Evolutionary conservation across 92 coral and sea anemone genomes (phyloP).

Genomic region (Umimayanthus kanabou): DNA sequence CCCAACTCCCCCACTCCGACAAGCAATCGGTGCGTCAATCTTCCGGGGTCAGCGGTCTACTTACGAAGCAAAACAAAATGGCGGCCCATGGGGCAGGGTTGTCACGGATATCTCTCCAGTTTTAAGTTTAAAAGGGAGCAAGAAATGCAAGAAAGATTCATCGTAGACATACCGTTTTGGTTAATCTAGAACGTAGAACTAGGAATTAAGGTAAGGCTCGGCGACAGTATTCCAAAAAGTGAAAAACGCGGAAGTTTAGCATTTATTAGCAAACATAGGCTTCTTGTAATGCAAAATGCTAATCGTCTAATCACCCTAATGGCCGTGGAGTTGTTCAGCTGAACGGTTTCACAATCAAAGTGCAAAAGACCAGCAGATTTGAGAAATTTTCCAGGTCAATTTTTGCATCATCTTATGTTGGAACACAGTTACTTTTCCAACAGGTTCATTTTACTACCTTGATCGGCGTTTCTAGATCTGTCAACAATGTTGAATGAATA

Average conservation of each 20-base stretch:
- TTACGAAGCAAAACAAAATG: constrained; percentile 37
- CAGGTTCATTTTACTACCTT: no score
- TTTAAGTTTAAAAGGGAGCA: no score
- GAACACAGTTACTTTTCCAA: no score
- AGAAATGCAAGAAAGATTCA: constrained; percentile 1
- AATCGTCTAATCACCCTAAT: background rate
- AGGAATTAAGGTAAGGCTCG: constrained; percentile 3
- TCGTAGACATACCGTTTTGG: background rate
- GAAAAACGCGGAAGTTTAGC: background rate
- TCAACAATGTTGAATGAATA: background rate
- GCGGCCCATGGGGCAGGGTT: constrained; percentile 18
- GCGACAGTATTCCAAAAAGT: background rate
- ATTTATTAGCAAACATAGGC: background rate
- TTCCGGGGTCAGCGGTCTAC: constrained; percentile 21
- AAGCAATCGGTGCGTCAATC: no score
- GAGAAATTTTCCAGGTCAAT: no score
- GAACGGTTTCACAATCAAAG: no score
- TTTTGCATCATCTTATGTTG: no score
- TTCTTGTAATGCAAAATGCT: no score
- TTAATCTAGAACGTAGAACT: background rate
- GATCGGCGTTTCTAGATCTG: background rate
- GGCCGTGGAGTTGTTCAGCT: no score
- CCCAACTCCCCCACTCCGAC: no score
- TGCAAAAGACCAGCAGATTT: no score
- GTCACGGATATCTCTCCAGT: background rate